Conservation (phyloP, 2,113 vertebrate species). For the Lampris incognitus region DNA sequence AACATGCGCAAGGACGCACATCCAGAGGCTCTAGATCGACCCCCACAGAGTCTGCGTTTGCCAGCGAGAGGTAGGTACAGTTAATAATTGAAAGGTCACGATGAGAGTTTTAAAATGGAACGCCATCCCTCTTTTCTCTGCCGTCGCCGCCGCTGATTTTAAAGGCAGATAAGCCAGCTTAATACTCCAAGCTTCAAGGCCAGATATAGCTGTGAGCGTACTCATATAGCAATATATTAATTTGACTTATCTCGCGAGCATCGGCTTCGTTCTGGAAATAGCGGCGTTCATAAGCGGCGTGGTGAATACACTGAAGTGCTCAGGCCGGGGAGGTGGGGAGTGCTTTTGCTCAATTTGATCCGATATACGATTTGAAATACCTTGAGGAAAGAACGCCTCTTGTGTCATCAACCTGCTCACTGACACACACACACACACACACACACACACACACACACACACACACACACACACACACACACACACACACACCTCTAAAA, state of each 20-base stretch:
- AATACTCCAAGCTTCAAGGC: not conserved
- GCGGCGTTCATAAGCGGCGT: too few relatives aligned
- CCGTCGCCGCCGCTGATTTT: conserved; percentile 4
- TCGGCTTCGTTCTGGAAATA: too few relatives aligned
- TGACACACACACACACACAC: not conserved
- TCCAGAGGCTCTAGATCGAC: not conserved
- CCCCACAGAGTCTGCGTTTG: not conserved
- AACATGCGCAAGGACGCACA: not conserved
- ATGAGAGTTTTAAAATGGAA: conserved; percentile 22
- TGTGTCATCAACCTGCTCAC: not conserved
- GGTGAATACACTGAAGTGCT: too few relatives aligned
- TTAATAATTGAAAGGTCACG: conserved; percentile 50
- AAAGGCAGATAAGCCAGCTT: not conserved
- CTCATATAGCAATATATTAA: too few relatives aligned
- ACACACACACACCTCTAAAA: not conserved
- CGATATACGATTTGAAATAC: not conserved
- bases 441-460: not conserved
- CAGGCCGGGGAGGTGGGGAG: too few relatives aligned
- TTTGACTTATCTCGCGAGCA: too few relatives aligned
- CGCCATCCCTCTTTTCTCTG: conserved; percentile 1
- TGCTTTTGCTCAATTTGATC: too few relatives aligned
- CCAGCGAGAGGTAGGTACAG: conserved; percentile 8
- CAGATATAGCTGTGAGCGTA: not conserved
- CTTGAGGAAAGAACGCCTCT: not conserved
- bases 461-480: not conserved